Percentiles rank a stretch among this genome's conserved stretches.
phyloP scores from a whole-genome alignment of 1,140 invertebrate species.

The Laupala kohalensis region DNA sequence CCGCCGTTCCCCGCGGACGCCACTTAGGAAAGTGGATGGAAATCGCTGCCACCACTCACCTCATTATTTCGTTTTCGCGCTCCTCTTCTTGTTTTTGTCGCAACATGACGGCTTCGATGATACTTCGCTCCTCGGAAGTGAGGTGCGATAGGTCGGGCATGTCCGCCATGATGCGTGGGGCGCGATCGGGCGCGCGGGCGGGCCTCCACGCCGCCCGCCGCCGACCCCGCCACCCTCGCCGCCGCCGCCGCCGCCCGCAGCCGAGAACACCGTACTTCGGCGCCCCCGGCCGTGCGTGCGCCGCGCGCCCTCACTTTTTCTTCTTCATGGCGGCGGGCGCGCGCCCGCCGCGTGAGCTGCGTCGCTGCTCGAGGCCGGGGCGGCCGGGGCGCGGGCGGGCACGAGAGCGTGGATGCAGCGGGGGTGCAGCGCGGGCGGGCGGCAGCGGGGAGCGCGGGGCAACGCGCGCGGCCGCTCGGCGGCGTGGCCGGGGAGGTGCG shows the following conservation, averaged over 20 bases:
- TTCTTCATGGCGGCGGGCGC: neutral
- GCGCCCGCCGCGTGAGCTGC: too few relatives aligned
- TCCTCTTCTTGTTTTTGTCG: conserved; percentile 94
- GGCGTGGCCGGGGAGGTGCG: too few relatives aligned
- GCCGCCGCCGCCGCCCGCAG: too few relatives aligned
- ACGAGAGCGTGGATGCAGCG: neutral
- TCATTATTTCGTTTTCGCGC: conserved; percentile 86
- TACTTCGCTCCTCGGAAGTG: conserved; percentile 90
- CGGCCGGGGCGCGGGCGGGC: too few relatives aligned
- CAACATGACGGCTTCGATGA: conserved; percentile 93
- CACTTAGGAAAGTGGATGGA: neutral
- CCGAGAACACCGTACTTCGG: too few relatives aligned
- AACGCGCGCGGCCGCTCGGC: neutral
- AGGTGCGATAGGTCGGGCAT: conserved; percentile 95
- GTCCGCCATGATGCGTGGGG: conserved; percentile 15
- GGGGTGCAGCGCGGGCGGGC: too few relatives aligned
- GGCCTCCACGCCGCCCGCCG: too few relatives aligned
- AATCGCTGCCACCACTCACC: conserved; percentile 42
- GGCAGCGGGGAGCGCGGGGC: too few relatives aligned
- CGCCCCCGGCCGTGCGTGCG: neutral
- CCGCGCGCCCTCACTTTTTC: neutral
- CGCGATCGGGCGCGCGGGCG: too few relatives aligned
- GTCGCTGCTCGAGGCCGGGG: too few relatives aligned
- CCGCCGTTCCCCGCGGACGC: too few relatives aligned
- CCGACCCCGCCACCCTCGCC: too few relatives aligned